phyloP scores from a whole-genome alignment of 2,888 invertebrate species.

The Aricia artaxerxes region DNA sequence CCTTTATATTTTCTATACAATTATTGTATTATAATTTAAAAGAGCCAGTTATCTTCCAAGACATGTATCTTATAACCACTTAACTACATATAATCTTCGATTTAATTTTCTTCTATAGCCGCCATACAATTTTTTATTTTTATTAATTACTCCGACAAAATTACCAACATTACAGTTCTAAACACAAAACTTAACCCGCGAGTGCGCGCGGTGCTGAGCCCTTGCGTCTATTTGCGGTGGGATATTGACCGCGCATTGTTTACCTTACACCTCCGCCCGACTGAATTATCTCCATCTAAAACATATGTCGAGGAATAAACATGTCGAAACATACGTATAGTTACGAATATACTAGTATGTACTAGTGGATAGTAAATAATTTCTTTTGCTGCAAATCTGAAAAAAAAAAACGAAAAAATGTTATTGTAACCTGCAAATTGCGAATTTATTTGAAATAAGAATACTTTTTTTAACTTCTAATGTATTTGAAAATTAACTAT shows the following conservation, averaged over 20 bases:
- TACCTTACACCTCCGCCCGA: conserved; percentile 61
- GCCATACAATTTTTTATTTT: too few relatives aligned
- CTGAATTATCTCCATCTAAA: conserved; percentile 50
- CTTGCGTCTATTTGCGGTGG: conserved; percentile 65
- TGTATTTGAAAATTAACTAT: too few relatives aligned
- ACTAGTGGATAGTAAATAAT: background rate
- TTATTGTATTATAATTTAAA: too few relatives aligned
- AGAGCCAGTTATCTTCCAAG: too few relatives aligned
- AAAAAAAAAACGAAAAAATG: background rate
- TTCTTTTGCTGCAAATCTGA: background rate
- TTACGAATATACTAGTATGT: background rate
- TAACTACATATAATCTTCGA: too few relatives aligned
- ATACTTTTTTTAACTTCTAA: too few relatives aligned
- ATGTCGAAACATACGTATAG: background rate
- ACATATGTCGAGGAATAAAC: conserved; percentile 46
- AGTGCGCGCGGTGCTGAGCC: conserved; percentile 30
- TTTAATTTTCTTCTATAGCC: too few relatives aligned
- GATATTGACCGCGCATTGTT: conserved; percentile 74
- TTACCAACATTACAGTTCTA: background rate
- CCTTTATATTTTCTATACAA: too few relatives aligned
- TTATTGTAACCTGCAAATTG: too few relatives aligned
- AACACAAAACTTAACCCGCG: conserved; percentile 1
- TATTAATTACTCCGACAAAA: background rate
- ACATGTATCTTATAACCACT: too few relatives aligned
- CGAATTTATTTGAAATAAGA: too few relatives aligned